These are phyloP conservation scores for Tragopan temminckii DNA, from an alignment of 2,797 vertebrate species.

Conservation along the genomic window DNA sequence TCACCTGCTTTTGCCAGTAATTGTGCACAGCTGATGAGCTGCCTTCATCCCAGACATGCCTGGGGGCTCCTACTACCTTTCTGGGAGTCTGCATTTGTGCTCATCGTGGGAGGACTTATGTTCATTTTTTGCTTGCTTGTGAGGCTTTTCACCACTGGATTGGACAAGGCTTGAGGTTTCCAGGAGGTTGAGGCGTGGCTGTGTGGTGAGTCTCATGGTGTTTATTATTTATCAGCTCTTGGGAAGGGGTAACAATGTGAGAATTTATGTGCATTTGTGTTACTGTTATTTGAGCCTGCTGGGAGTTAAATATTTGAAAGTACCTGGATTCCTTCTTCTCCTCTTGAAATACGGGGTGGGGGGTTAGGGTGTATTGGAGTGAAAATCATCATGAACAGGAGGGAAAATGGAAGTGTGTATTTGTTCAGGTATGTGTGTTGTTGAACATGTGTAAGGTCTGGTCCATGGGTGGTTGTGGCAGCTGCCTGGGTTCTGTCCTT, in stretches of 20 bases:
- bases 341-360: accelerated
- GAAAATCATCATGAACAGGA: accelerated
- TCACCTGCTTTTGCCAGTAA: background rate
- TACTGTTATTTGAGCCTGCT: background rate
- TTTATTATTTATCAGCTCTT: accelerated
- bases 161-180: accelerated
- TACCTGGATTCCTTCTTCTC: accelerated
- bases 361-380: accelerated
- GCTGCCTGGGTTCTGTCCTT: background rate
- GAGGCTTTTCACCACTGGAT: accelerated
- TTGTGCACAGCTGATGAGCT: background rate
- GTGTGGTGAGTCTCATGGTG: accelerated
- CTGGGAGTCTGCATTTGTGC: accelerated
- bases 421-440: accelerated
- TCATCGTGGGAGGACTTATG: accelerated
- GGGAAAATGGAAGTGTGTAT: background rate
- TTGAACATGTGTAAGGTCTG: accelerated
- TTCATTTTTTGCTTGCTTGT: accelerated
- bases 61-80: accelerated
- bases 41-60: background rate
- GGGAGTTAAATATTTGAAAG: accelerated
- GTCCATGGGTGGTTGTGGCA: background rate
- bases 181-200: accelerated
- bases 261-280: accelerated
- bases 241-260: too few species aligned